These are phyloP conservation scores for Nothocercus nigrocapillus DNA, from an alignment of 2,113 vertebrate species.

Conservation along the genomic window DNA sequence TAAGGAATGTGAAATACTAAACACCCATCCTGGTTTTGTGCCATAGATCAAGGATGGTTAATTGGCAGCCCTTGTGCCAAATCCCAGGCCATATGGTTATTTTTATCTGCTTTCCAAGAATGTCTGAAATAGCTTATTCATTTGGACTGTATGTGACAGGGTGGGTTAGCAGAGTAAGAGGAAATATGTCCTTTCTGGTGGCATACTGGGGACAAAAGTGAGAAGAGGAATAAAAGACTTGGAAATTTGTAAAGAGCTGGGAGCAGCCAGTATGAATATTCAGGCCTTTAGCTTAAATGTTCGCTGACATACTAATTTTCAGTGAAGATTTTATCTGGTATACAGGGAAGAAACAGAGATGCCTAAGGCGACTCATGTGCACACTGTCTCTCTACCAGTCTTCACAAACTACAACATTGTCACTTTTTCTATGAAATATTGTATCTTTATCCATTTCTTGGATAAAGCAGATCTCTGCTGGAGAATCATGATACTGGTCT, in stretches of 20 bases:
- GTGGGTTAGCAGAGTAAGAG: neutral
- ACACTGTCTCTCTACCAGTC: neutral
- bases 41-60: neutral
- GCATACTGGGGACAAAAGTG: neutral
- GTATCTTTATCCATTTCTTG: neutral
- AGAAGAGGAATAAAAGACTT: neutral
- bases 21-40: neutral
- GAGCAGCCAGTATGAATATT: neutral
- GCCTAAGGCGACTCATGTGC: neutral
- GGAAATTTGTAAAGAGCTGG: neutral
- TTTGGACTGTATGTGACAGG: neutral
- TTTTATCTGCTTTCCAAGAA: neutral
- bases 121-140: neutral
- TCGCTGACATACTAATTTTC: neutral
- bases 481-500: neutral
- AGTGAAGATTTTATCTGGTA: neutral
- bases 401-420: neutral
- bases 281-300: neutral
- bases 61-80: neutral
- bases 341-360: neutral
- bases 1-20: neutral
- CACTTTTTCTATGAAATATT: neutral
- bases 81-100: neutral
- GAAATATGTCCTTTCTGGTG: neutral
- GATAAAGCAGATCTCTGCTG: neutral